Evolutionary conservation across 1,140 invertebrate genomes (phyloP), one percentile per base, ranked within the genome.

Genomic region (Tyrophagus putrescentiae): DNA sequence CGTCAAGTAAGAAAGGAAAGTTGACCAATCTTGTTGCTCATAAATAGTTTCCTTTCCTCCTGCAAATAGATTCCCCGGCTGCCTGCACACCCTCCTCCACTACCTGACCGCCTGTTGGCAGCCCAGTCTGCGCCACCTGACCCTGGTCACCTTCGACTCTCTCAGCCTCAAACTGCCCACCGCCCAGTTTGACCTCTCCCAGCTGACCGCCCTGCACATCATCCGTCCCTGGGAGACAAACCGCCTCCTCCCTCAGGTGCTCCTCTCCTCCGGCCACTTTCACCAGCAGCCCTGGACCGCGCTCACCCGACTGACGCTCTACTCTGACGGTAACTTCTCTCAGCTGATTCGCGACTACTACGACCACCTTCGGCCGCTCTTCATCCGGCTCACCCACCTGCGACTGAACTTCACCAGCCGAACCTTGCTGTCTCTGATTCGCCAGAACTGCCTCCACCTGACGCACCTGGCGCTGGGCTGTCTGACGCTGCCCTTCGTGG

Each of bases 291-390:
- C 31, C 21, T 21, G 45, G 45, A 48, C 7, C 45, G 31, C 13
- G 13, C 36, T 48, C 7, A 21, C 21, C 45, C 23, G 18, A 18
- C 31, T 48, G 18, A 48, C 45, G 7, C 18, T 48, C 7, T 48
- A 48, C 31, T 48, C 45, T 7, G 45, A 48, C 31, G 7, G 7
- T 25, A 48, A 48, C 45, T 48, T 48, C 31, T 48, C 45, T 29
- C 7, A 21, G 9, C 9, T 21, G 13, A 9, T 48, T 6, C 45
- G 21, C 13, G 18, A 7, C 9, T 29, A 7, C 18, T 18, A 48
- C 21, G 21, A 7, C 23, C 23, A 7, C 21, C 21, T 48, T 7
- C 45, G 31, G 31, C 7, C 45, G 31, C 7, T 18, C 7, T 48
- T 48, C 18, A 48, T 6, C 7, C 7, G 18, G 9, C 31, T 48